Conservation (phyloP, 1,140 invertebrate genomes). For the Drosophila lowei region DNA sequence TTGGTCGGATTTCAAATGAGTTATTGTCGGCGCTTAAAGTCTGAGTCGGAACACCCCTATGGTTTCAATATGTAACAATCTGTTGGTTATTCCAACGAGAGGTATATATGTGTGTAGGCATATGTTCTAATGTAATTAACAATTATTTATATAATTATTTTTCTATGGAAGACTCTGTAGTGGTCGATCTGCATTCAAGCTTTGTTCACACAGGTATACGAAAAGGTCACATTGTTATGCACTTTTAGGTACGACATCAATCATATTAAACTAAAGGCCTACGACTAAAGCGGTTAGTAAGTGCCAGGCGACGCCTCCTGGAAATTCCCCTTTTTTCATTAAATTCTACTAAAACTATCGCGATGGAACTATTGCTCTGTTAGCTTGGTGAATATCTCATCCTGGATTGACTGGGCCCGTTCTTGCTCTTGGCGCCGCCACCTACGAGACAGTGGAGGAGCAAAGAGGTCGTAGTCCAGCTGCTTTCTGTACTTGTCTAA, state of each 20-base stretch:
- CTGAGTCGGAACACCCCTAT: slow-evolving; percentile 3
- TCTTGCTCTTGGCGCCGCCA: slow-evolving; percentile 50
- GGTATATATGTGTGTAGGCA: slow-evolving; percentile 29
- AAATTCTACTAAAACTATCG: slow-evolving; percentile 27
- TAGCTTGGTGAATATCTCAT: slow-evolving; percentile 58
- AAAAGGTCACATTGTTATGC: slow-evolving; percentile 73
- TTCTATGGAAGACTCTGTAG: slow-evolving; percentile 67
- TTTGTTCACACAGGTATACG: slow-evolving; percentile 64
- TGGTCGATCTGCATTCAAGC: slow-evolving; percentile 30
- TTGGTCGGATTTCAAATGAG: not conserved
- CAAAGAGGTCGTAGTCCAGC: slow-evolving; percentile 86
- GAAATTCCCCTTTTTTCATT: slow-evolving; percentile 41
- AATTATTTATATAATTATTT: slow-evolving; percentile 44
- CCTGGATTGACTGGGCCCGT: slow-evolving; percentile 6
- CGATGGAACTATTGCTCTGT: slow-evolving; percentile 24
- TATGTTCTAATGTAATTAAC: slow-evolving; percentile 23
- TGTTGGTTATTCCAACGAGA: slow-evolving; percentile 39
- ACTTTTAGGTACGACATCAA: slow-evolving; percentile 69
- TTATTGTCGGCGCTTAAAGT: slow-evolving; percentile 23
- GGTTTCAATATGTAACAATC: slow-evolving; percentile 35
- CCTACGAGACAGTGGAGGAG: slow-evolving; percentile 85
- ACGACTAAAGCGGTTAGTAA: slow-evolving; percentile 5
- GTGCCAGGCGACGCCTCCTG: slow-evolving; percentile 23
- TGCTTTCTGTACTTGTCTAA: slow-evolving; percentile 52
- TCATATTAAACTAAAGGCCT: slow-evolving; percentile 6